A percentile compares a stretch with the other conserved stretches of the same genome.
These are phyloP conservation scores for Notocelia uddmanniana DNA, from an alignment of 2,888 invertebrate species.

Conservation along the genomic window DNA sequence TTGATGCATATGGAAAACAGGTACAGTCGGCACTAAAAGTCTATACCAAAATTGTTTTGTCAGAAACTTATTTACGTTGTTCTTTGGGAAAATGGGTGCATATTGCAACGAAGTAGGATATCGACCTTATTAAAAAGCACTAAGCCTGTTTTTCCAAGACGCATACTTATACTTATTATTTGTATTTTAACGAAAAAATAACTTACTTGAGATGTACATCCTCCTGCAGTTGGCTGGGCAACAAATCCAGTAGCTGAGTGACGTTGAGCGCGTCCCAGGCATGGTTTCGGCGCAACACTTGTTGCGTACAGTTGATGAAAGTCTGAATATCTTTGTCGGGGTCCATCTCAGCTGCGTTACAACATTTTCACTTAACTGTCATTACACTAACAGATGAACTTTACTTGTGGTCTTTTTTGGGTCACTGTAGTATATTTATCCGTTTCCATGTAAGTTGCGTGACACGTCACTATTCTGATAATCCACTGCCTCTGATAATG, in stretches of 20 bases:
- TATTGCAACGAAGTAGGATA: too few species aligned
- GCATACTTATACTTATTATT: neutral
- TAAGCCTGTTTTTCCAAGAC: too few species aligned
- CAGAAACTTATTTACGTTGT: too few species aligned
- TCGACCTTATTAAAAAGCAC: too few species aligned
- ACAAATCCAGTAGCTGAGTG: conserved; percentile 73
- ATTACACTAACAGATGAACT: neutral
- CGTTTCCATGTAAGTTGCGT: neutral
- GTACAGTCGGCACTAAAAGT: too few species aligned
- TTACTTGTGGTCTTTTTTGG: neutral
- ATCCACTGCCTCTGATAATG: too few species aligned
- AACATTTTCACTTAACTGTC: conserved; percentile 7
- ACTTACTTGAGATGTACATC: conserved; percentile 80
- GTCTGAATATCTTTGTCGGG: conserved; percentile 74
- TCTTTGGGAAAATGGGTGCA: too few species aligned
- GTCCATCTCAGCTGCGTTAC: conserved; percentile 65
- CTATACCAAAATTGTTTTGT: too few species aligned
- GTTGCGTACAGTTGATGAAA: conserved; percentile 80
- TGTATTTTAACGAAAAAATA: neutral
- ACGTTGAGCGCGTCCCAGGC: conserved; percentile 75
- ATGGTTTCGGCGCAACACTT: conserved; percentile 68
- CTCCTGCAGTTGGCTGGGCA: conserved; percentile 72
- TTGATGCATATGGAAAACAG: too few species aligned
- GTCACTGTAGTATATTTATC: too few species aligned
- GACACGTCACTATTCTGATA: neutral